A percentile compares a stretch with the other conserved stretches of the same genome.
phyloP scores from a whole-genome alignment of 2,797 vertebrate genomes.

The Fringilla coelebs region DNA sequence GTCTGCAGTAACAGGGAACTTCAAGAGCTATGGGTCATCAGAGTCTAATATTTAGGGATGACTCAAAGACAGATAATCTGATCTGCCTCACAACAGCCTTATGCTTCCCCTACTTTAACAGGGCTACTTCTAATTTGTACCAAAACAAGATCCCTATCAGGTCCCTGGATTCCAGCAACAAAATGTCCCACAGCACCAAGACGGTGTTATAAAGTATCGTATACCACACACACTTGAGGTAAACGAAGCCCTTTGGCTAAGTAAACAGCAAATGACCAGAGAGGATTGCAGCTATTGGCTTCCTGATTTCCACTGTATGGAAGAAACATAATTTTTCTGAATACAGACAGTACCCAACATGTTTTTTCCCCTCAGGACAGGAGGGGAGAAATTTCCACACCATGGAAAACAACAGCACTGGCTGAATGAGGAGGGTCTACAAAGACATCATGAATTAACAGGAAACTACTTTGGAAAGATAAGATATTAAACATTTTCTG shows the following conservation, averaged over 20 bases:
- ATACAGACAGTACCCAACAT: neutral
- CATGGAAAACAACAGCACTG: neutral
- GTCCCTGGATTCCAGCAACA: neutral
- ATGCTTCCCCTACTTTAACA: neutral
- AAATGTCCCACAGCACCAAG: neutral
- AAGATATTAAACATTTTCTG: constrained; percentile 76
- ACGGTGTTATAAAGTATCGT: neutral
- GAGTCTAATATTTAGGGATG: neutral
- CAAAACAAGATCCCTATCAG: neutral
- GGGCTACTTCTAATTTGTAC: neutral
- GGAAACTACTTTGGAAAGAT: constrained; percentile 73
- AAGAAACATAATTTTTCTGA: neutral
- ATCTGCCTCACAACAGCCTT: neutral
- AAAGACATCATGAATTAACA: constrained; percentile 64
- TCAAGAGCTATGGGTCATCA: neutral
- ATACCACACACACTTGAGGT: neutral
- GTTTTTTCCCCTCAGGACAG: accelerated
- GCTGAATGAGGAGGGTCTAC: constrained; percentile 40
- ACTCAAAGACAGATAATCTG: neutral
- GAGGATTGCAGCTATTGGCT: neutral
- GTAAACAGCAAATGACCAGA: neutral
- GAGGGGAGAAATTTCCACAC: neutral
- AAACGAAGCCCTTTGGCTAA: neutral
- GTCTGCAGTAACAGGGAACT: neutral
- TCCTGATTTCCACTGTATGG: neutral